A percentile compares a stretch with the other conserved stretches of the same genome.
Conservation (phyloP, 2,113 vertebrate species). For the Mus spicilegus region DNA sequence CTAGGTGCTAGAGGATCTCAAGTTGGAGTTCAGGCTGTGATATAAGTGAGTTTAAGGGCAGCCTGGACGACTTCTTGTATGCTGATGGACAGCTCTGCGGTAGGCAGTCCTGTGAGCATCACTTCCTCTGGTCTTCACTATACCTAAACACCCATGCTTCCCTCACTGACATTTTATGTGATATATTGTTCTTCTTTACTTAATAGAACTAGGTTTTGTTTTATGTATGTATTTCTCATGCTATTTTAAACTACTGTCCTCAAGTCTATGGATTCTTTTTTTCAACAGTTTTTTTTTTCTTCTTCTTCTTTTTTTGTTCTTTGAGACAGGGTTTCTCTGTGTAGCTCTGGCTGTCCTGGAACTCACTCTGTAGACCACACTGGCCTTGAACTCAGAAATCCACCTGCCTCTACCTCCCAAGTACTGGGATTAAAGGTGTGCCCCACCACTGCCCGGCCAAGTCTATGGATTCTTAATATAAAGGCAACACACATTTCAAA, state of each 20-base stretch:
- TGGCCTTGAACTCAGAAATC: too few relatives aligned
- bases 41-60: neutral
- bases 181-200: neutral
- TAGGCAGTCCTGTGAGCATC: accelerated
- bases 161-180: neutral
- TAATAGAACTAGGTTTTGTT: neutral
- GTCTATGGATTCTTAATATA: neutral
- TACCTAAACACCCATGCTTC: accelerated
- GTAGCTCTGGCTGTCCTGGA: too few relatives aligned
- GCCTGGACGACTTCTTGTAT: neutral
- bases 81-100: neutral
- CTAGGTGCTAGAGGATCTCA: neutral
- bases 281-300: too few relatives aligned
- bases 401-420: too few relatives aligned
- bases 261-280: neutral
- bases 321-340: too few relatives aligned
- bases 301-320: too few relatives aligned
- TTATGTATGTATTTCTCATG: neutral
- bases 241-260: neutral
- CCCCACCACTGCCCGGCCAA: neutral
- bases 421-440: too few relatives aligned
- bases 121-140: neutral
- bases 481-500: neutral
- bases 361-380: too few relatives aligned
- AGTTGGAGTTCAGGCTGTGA: neutral